Conservation (phyloP, 1,140 invertebrate species). For the Drosophila saltans region DNA sequence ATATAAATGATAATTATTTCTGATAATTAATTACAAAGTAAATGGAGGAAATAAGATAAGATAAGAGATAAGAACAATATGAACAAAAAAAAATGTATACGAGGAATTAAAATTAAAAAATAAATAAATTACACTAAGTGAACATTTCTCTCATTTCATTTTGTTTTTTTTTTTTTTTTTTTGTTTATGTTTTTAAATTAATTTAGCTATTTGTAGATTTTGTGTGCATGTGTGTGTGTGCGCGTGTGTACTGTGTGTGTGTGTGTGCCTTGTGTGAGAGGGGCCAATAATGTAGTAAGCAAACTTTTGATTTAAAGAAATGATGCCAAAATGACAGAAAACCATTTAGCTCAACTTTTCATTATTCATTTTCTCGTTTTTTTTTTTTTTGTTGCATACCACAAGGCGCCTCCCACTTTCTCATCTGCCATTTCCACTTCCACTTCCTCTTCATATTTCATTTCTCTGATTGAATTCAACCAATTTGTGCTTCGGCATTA, state of each 20-base stretch:
- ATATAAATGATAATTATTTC: conserved; percentile 10
- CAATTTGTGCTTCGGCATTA: conserved; percentile 74
- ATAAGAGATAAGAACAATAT: conserved; percentile 12
- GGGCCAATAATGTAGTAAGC: conserved; percentile 18
- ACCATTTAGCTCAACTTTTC: neutral
- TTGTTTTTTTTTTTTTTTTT: conserved; percentile 33
- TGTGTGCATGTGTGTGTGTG: conserved; percentile 17
- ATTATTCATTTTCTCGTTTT: neutral
- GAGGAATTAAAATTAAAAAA: conserved; percentile 48
- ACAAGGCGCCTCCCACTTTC: conserved; percentile 18
- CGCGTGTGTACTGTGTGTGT: neutral
- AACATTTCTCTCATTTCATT: conserved; percentile 62
- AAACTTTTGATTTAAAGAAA: conserved; percentile 9
- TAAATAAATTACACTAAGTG: conserved; percentile 80
- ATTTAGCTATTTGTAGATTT: conserved; percentile 63
- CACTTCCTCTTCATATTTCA: conserved; percentile 25
- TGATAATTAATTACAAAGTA: conserved; percentile 58
- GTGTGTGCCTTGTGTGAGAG: conserved; percentile 17
- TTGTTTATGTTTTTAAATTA: conserved; percentile 41
- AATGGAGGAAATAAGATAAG: conserved; percentile 2
- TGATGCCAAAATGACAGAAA: conserved; percentile 29
- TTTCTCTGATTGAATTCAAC: conserved; percentile 52
- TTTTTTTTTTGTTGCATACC: conserved; percentile 12
- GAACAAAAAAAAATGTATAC: neutral
- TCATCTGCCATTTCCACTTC: conserved; percentile 31